Conservation (phyloP, 2,797 vertebrate genomes). For the Sarcophilus harrisii region DNA sequence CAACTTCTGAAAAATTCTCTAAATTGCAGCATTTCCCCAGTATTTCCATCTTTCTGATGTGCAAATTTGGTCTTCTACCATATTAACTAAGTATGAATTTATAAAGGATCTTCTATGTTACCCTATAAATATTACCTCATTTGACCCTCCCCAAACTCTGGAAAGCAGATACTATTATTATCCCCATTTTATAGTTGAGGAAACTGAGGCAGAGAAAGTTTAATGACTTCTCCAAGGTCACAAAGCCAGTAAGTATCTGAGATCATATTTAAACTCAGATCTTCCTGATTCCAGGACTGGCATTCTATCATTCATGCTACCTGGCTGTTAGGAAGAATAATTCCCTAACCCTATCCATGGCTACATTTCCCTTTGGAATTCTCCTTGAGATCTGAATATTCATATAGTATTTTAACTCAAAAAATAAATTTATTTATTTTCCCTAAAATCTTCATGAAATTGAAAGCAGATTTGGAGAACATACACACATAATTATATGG, state of each 20-base stretch:
- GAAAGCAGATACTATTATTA: neutral
- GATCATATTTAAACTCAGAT: neutral
- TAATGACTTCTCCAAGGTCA: neutral
- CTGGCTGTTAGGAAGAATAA: neutral
- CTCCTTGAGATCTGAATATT: neutral
- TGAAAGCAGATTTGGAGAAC: slow-evolving; percentile 21
- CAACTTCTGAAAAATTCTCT: no score
- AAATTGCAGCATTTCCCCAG: no score
- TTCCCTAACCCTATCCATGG: neutral
- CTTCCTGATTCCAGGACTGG: neutral
- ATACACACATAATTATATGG: slow-evolving; percentile 7
- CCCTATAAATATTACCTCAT: neutral
- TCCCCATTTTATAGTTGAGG: neutral
- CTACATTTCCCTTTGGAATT: neutral
- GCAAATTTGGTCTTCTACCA: no score
- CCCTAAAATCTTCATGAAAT: neutral
- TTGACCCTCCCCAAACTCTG: neutral
- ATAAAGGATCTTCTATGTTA: neutral
- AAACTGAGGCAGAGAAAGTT: neutral
- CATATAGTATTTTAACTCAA: neutral
- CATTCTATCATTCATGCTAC: neutral
- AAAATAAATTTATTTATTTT: neutral
- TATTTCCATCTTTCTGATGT: no score
- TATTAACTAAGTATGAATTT: neutral
- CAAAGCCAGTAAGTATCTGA: neutral